Evolutionary conservation across 2,797 vertebrate species (phyloP).

Genomic region (Pangasius djambal): DNA sequence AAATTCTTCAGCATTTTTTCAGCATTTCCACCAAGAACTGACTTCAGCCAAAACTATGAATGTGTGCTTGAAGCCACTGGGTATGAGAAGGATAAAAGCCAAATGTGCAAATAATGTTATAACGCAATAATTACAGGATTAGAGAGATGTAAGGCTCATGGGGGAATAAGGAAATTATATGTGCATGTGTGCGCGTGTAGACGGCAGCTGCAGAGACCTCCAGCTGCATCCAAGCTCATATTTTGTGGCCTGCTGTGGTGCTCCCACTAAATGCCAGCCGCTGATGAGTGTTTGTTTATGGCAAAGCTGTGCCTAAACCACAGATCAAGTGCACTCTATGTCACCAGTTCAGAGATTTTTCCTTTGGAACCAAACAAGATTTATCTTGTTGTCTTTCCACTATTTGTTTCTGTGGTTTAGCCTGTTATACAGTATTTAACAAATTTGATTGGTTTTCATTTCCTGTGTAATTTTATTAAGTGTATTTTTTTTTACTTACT

Average conservation of each 20-base stretch:
- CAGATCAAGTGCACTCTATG: slow-evolving; percentile 9
- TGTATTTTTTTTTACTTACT: neutral
- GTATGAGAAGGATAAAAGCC: slow-evolving; percentile 22
- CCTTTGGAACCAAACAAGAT: neutral
- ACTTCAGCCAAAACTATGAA: neutral
- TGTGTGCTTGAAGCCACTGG: neutral
- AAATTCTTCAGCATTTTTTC: neutral
- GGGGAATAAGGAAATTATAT: slow-evolving; percentile 12
- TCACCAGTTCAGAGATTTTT: slow-evolving; percentile 19
- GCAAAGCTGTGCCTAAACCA: slow-evolving; percentile 17
- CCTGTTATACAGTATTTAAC: neutral
- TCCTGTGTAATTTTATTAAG: neutral
- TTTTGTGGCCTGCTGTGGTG: slow-evolving; percentile 46
- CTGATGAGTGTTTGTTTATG: slow-evolving; percentile 46
- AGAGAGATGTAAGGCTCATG: slow-evolving; percentile 22
- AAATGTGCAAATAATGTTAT: slow-evolving; percentile 40
- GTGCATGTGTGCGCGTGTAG: slow-evolving; percentile 16
- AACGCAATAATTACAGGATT: slow-evolving; percentile 42
- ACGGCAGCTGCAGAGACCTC: slow-evolving; percentile 25
- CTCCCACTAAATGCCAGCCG: slow-evolving; percentile 36
- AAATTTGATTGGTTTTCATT: neutral
- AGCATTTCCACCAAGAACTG: neutral
- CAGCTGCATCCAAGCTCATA: slow-evolving; percentile 42
- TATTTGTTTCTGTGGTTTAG: neutral
- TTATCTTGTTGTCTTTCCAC: neutral